A percentile compares a stretch with the other conserved stretches of the same genome.
These are phyloP conservation scores for Andrena bicolor DNA, from an alignment of 2,888 invertebrate species.

Conservation along the genomic window DNA sequence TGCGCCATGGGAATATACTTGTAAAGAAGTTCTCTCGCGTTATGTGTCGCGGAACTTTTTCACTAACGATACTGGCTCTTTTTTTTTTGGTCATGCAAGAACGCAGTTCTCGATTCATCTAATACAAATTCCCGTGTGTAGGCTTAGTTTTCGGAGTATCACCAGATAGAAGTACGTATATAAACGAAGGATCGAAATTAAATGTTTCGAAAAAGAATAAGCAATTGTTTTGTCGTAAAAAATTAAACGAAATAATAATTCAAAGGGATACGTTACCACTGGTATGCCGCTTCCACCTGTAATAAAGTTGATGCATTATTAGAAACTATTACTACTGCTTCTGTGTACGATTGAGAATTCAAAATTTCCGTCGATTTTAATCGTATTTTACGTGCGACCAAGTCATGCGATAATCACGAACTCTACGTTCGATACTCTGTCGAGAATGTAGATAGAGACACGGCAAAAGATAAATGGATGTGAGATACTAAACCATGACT, in stretches of 20 bases:
- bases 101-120: conserved; percentile 44
- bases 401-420: too few relatives aligned
- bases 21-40: conserved; percentile 24
- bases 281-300: conserved; percentile 83
- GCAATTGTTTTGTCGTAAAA: conserved; percentile 38
- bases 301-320: conserved; percentile 61
- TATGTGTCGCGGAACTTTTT: conserved; percentile 29
- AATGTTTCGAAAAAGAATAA: conserved; percentile 45
- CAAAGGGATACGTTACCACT: conserved; percentile 84
- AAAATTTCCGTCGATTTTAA: not conserved
- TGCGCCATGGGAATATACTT: conserved; percentile 66
- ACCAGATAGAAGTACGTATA: conserved; percentile 46
- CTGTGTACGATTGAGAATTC: not conserved
- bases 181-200: conserved; percentile 53
- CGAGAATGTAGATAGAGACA: too few relatives aligned
- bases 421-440: too few relatives aligned
- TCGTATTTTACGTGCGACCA: not conserved
- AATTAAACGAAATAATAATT: conserved; percentile 57
- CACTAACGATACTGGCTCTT: conserved; percentile 29
- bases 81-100: conserved; percentile 65
- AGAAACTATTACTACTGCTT: not conserved
- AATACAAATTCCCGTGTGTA: conserved; percentile 49
- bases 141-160: conserved; percentile 31
- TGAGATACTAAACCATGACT: too few relatives aligned
- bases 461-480: too few relatives aligned